Evolutionary conservation across 1,140 invertebrate species (phyloP).

Genomic region (Drosophila ananassae): DNA sequence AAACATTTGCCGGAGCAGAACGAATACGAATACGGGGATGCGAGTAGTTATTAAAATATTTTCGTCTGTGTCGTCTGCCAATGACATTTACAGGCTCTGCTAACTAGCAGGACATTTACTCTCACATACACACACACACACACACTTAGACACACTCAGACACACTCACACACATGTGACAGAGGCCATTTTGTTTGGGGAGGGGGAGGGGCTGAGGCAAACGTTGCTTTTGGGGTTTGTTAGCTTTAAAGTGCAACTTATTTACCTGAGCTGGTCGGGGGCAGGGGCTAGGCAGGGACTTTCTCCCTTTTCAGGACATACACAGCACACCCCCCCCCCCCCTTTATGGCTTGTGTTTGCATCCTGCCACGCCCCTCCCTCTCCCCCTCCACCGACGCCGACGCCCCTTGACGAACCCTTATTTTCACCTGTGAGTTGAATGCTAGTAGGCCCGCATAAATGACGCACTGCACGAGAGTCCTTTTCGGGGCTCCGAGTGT

Average conservation of each 20-base stretch:
- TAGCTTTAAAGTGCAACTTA: constrained; percentile 77
- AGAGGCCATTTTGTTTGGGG: constrained; percentile 54
- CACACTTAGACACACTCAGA: constrained; percentile 2
- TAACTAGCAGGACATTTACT: constrained; percentile 37
- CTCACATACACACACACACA: constrained; percentile 1
- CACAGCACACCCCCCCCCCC: background rate
- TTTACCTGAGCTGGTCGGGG: constrained; percentile 54
- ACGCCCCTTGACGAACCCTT: background rate
- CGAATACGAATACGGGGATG: constrained; percentile 15
- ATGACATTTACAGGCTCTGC: constrained; percentile 62
- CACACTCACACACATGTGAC: constrained; percentile 8
- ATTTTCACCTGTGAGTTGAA: constrained; percentile 5
- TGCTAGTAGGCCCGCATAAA: constrained; percentile 64
- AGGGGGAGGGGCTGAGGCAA: background rate
- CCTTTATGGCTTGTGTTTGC: background rate
- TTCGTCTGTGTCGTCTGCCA: constrained; percentile 57
- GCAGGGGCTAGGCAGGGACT: background rate
- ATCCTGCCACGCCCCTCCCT: background rate
- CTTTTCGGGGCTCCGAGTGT: constrained; percentile 42
- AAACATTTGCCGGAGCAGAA: constrained; percentile 68
- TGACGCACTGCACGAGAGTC: constrained; percentile 62
- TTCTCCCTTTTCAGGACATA: background rate
- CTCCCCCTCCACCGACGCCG: background rate
- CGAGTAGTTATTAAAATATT: constrained; percentile 78
- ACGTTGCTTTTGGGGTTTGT: constrained; percentile 39